phyloP scores from a whole-genome alignment of 2,888 invertebrate species.

The Malthinus flaveolus region DNA sequence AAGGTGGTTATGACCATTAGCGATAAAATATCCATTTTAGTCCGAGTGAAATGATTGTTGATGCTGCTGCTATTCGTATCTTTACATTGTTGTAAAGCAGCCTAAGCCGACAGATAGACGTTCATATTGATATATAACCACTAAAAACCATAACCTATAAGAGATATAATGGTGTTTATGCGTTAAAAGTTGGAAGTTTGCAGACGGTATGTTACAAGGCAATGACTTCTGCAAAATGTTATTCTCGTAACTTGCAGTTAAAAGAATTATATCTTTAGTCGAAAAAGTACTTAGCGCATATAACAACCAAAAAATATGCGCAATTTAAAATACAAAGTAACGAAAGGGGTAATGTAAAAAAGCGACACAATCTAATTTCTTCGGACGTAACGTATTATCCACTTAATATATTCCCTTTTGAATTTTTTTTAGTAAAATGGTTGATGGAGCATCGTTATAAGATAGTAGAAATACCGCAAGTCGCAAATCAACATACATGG shows the following conservation, averaged over 20 bases:
- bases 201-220: conserved; percentile 26
- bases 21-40: conserved; percentile 25
- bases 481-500: conserved; percentile 49
- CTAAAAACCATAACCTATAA: conserved; percentile 31
- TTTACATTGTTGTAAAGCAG: conserved; percentile 31
- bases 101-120: conserved; percentile 29
- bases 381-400: conserved; percentile 18
- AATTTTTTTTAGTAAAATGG: conserved; percentile 25
- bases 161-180: conserved; percentile 29
- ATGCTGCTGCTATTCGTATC: conserved; percentile 23
- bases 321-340: not conserved
- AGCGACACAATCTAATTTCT: conserved; percentile 14
- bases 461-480: conserved; percentile 46
- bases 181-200: conserved; percentile 25
- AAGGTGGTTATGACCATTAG: conserved; percentile 25
- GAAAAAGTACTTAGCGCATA: conserved; percentile 21
- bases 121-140: conserved; percentile 33
- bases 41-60: conserved; percentile 22
- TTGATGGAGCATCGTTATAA: conserved; percentile 29
- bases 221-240: conserved; percentile 28
- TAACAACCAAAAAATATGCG: conserved; percentile 21
- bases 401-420: conserved; percentile 24
- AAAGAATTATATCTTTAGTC: conserved; percentile 22
- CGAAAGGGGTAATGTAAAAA: too few species aligned
- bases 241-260: conserved; percentile 19